phyloP scores from a whole-genome alignment of 2,888 invertebrate species.

The Lepidochitona cinerea region DNA sequence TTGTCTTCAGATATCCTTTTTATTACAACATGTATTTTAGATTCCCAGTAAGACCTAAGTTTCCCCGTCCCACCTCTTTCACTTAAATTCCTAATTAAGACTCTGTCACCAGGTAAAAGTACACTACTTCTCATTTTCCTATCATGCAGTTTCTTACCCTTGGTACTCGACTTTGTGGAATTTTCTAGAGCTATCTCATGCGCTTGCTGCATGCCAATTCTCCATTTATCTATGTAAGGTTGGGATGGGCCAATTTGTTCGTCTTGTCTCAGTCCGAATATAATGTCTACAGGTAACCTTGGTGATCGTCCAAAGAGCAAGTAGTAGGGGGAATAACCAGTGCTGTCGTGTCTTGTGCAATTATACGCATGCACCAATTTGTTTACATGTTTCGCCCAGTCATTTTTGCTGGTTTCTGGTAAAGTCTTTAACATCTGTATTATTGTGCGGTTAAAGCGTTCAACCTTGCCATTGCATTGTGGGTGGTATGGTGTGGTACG shows the following conservation, averaged over 20 bases:
- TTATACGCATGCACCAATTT: neutral
- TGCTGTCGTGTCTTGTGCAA: neutral
- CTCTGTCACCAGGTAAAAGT: slow-evolving; percentile 11
- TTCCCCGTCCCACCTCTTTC: slow-evolving; percentile 13
- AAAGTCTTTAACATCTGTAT: slow-evolving; percentile 10
- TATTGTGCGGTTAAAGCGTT: slow-evolving; percentile 11
- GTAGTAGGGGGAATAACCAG: slow-evolving; percentile 4
- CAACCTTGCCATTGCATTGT: slow-evolving; percentile 11
- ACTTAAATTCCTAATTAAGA: slow-evolving; percentile 6
- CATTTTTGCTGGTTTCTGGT: no score
- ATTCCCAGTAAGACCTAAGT: slow-evolving; percentile 16
- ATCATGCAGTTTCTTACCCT: neutral
- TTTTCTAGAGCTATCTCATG: neutral
- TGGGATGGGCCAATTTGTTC: neutral
- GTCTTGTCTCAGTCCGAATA: neutral
- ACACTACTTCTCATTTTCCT: neutral
- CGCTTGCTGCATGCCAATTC: neutral
- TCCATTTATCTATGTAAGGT: slow-evolving; percentile 6
- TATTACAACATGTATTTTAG: slow-evolving; percentile 7
- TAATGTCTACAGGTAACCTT: slow-evolving; percentile 8
- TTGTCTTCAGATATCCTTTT: slow-evolving; percentile 6
- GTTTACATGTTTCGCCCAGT: neutral
- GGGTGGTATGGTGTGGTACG: slow-evolving; percentile 9
- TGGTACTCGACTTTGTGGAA: neutral
- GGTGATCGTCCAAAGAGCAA: slow-evolving; percentile 15